Base-by-base conservation (phyloP, 2,888 invertebrate species). In the Pristionchus entomophagus region DNA sequence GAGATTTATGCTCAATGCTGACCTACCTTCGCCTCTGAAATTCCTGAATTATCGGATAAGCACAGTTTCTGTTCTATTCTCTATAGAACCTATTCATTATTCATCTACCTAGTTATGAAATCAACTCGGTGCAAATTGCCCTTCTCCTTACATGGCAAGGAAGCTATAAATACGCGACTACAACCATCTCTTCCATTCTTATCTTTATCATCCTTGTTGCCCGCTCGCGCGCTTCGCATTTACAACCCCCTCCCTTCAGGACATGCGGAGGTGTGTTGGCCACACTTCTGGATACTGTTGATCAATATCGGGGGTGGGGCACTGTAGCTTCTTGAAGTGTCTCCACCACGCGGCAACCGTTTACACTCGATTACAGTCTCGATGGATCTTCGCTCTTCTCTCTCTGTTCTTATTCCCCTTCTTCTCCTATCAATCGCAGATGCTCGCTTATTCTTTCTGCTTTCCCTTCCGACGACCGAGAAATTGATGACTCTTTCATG, bases 401-500 rank as follows among this genome's bases (percentile, higher is more conserved):
- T n/a, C 65, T 69, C 22, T 69, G 4, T 29, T n/a, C 19, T 35
- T 65, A 17, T 19, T 29, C 5, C 4, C 8, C 62, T 19, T 65
- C 65, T 65, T 65, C 73, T 41, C 41, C 35, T 65, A 32, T 65
- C 65, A 65, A 65, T 73, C 73, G 41, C 41, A 73, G 73, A 73
- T 73, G 73, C 73, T 41, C 45, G 73, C n/a, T 41, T 73, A 41
- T 41, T 73, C 69, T 73, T 41, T 73, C 14, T 12, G 69, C 45
- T 73, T 12, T 26, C n/a, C n/a, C n/a, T n/a, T n/a, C 45, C 41
- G n/a, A n/a, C 56, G 14, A 22, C n/a, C 1, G 73, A 56, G 56
- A 22, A 73, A 73, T 73, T 73, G 73, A 73, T 73, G 73, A 73
- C 73, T 73, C 73, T 73, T 73, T 73, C 73, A 73, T 45, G 73